Evolutionary conservation across 2,888 invertebrate species (phyloP).

Genomic region (Apamea sordens): DNA sequence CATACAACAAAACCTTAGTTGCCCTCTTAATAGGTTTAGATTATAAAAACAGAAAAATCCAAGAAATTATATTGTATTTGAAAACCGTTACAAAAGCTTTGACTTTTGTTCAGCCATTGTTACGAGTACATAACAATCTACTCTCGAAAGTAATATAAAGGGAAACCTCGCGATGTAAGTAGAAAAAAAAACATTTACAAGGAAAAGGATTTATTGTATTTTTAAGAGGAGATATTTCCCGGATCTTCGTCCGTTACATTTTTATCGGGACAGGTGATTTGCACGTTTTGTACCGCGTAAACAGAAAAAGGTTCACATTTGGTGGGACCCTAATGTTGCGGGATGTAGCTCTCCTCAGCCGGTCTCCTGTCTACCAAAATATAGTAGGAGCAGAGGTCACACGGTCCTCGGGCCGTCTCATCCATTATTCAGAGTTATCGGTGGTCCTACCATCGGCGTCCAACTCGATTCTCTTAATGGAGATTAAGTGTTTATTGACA

Average conservation of each 20-base stretch:
- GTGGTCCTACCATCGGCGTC: constrained; percentile 70
- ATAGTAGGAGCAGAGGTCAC: constrained; percentile 70
- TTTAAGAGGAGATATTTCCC: constrained; percentile 51
- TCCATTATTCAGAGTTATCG: constrained; percentile 82
- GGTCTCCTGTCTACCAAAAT: constrained; percentile 68
- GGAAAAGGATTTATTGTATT: constrained; percentile 60
- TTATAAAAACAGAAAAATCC: background rate
- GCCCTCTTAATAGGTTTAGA: background rate
- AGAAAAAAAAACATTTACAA: constrained; percentile 59
- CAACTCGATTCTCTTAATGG: constrained; percentile 78
- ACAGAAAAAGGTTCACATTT: constrained; percentile 67
- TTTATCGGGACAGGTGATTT: constrained; percentile 65
- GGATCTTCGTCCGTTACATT: constrained; percentile 49
- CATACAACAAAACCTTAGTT: background rate
- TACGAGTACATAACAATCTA: constrained; percentile 42
- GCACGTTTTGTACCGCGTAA: constrained; percentile 62
- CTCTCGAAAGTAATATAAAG: constrained; percentile 49
- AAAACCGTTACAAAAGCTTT: constrained; percentile 34
- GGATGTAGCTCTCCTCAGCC: constrained; percentile 47
- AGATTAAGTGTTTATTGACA: constrained; percentile 81
- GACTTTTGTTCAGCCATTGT: constrained; percentile 32
- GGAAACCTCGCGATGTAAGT: constrained; percentile 35
- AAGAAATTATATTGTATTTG: constrained; percentile 15
- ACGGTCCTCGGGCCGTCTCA: constrained; percentile 73
- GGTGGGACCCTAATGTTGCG: constrained; percentile 43